Evolutionary conservation across 2,113 vertebrate species (phyloP).

Genomic region (Apeltes quadracus): DNA sequence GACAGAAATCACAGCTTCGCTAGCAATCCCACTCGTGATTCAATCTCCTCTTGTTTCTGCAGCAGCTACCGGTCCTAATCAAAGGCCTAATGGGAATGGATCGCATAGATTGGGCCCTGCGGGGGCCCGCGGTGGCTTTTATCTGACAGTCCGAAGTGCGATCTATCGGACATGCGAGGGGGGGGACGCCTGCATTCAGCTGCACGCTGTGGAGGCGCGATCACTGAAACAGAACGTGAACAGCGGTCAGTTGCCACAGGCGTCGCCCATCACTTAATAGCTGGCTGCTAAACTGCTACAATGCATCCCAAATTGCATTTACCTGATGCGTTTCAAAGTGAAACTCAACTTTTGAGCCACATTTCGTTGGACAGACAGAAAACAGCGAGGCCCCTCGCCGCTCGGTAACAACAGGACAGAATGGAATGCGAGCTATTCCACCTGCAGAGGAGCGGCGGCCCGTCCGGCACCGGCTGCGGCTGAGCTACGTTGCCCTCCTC

Average conservation of each 20-base stretch:
- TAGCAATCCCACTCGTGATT: not conserved
- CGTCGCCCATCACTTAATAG: not conserved
- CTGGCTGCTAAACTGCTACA: not conserved
- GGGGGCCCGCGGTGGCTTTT: slow-evolving; percentile 5
- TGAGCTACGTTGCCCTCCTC: slow-evolving; percentile 40
- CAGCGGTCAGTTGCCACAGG: not conserved
- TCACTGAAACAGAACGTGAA: not conserved
- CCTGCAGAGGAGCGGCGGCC: slow-evolving; percentile 35
- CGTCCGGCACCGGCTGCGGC: too few species aligned
- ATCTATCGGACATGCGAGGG: not conserved
- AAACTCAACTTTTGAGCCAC: not conserved
- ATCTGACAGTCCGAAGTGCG: slow-evolving; percentile 27
- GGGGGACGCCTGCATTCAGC: not conserved
- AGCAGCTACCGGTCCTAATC: slow-evolving; percentile 36
- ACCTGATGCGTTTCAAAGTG: not conserved
- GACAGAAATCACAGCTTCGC: slow-evolving; percentile 1
- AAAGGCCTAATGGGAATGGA: slow-evolving; percentile 1
- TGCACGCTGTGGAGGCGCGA: not conserved
- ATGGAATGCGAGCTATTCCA: slow-evolving; percentile 42
- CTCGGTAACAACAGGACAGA: slow-evolving; percentile 15
- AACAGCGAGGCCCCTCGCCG: not conserved
- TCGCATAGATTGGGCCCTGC: slow-evolving; percentile 22
- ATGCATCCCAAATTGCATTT: too few species aligned
- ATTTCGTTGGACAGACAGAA: not conserved
- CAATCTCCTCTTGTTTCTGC: not conserved